phyloP scores from a whole-genome alignment of 2,888 invertebrate species.

The Halictus ligatus region DNA sequence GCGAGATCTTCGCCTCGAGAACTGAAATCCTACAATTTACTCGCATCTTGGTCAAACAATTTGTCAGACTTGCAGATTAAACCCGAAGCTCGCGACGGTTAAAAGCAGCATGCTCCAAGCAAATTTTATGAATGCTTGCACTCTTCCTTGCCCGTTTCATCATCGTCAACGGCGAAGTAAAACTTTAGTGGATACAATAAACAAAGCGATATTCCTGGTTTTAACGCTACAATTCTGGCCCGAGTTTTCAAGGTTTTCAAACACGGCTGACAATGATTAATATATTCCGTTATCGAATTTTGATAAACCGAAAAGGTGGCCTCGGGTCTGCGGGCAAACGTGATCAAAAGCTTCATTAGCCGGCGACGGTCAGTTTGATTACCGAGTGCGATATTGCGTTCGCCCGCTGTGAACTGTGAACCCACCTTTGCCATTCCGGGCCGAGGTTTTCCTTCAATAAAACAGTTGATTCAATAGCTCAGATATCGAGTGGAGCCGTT shows the following conservation, averaged over 20 bases:
- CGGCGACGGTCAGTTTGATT: slow-evolving; percentile 50
- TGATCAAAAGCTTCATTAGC: slow-evolving; percentile 65
- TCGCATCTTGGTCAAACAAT: too few relatives aligned
- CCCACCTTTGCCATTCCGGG: background rate
- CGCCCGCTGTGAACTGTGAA: slow-evolving; percentile 25
- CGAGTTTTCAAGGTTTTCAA: background rate
- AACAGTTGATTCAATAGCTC: background rate
- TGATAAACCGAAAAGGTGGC: background rate
- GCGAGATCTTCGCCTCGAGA: too few relatives aligned
- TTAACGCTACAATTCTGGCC: background rate
- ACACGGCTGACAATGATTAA: background rate
- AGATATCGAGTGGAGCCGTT: background rate
- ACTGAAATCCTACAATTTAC: too few relatives aligned
- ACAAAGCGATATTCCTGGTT: background rate
- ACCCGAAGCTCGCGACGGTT: too few relatives aligned
- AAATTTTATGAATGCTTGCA: background rate
- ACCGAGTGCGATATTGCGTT: slow-evolving; percentile 15
- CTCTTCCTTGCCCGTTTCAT: background rate
- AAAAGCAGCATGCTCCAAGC: too few relatives aligned
- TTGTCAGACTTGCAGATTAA: too few relatives aligned
- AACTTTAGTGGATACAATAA: background rate
- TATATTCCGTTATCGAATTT: slow-evolving; percentile 11
- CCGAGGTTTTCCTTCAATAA: background rate
- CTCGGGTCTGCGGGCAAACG: slow-evolving; percentile 29
- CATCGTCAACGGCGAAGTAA: background rate